A percentile compares a stretch with the other conserved stretches of the same genome.
Conservation (phyloP, 2,113 vertebrate species). For the Phycodurus eques region DNA sequence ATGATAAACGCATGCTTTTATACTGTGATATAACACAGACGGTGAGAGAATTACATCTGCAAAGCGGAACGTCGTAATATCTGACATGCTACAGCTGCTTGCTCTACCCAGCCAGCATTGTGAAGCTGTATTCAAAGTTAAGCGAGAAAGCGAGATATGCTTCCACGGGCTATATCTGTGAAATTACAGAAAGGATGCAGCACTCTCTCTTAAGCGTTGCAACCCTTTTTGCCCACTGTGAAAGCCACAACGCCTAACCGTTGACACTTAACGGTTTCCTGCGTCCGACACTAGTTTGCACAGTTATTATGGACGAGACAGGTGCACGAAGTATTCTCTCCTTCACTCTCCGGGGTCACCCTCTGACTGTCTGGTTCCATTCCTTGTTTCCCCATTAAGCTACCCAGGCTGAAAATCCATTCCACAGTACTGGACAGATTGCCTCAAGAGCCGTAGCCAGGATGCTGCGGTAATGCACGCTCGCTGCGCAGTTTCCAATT, state of each 20-base stretch:
- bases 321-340: slow-evolving; percentile 28
- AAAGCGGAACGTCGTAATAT: background rate
- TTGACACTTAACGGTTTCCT: slow-evolving; percentile 4
- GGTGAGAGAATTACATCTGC: background rate
- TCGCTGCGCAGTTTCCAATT: slow-evolving; percentile 33
- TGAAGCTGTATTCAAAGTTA: background rate
- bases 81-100: background rate
- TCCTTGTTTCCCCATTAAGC: slow-evolving; percentile 44
- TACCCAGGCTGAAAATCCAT: slow-evolving; percentile 12
- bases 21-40: background rate
- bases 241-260: slow-evolving; percentile 3
- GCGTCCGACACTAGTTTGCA: background rate
- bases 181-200: background rate
- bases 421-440: slow-evolving; percentile 20
- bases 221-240: background rate
- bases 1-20: background rate
- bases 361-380: slow-evolving; percentile 32
- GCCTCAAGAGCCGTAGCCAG: slow-evolving; percentile 5
- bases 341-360: slow-evolving; percentile 1
- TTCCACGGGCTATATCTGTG: background rate
- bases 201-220: background rate
- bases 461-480: slow-evolving; percentile 24
- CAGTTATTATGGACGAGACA: slow-evolving; percentile 12
- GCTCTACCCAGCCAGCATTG: background rate
- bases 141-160: background rate